phyloP scores from a whole-genome alignment of 2,113 vertebrate species.

The Hippocampus zosterae region DNA sequence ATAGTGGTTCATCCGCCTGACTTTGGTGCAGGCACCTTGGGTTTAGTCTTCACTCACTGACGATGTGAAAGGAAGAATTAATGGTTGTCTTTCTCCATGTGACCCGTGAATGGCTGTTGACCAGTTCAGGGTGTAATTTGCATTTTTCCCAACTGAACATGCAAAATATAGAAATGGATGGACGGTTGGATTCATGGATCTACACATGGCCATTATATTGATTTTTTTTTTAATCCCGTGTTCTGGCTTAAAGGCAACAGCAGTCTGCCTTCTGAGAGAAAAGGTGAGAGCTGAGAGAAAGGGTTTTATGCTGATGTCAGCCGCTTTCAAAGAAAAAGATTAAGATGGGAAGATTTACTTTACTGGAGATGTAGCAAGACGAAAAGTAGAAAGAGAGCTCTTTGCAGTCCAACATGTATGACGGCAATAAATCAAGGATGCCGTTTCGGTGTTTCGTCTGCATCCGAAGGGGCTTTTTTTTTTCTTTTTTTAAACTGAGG shows the following conservation, averaged over 20 bases:
- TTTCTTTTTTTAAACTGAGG: conserved; percentile 17
- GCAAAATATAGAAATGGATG: not conserved
- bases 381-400: conserved; percentile 14
- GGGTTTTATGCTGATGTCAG: conserved; percentile 43
- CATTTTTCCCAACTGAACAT: not conserved
- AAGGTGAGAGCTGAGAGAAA: too few species aligned
- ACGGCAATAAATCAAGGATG: conserved; percentile 26
- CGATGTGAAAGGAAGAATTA: not conserved
- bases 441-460: conserved; percentile 18
- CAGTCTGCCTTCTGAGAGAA: conserved; percentile 44
- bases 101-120: not conserved
- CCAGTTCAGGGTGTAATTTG: not conserved
- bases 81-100: not conserved
- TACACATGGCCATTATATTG: not conserved
- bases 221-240: too few species aligned
- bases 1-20: too few species aligned
- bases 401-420: conserved; percentile 28
- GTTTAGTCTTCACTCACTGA: too few species aligned
- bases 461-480: conserved; percentile 19
- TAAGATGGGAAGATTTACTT: conserved; percentile 26
- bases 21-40: too few species aligned
- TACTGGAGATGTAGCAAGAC: conserved; percentile 8
- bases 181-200: not conserved
- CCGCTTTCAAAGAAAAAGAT: conserved; percentile 25
- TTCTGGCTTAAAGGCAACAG: not conserved